phyloP scores from a whole-genome alignment of 1,140 invertebrate species.

The Tigriopus japonicus region DNA sequence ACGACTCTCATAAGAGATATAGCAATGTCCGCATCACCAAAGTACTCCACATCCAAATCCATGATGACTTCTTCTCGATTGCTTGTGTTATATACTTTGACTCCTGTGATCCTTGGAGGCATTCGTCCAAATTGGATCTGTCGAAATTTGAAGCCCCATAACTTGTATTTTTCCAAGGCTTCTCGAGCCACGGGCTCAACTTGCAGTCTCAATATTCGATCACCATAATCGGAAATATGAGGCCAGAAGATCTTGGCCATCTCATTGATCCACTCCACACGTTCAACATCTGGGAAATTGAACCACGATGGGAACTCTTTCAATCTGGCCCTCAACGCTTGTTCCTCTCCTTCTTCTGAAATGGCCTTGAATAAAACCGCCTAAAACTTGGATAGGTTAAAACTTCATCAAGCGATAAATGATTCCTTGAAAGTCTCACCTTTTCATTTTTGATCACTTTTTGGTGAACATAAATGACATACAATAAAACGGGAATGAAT shows the following conservation, averaged over 20 bases:
- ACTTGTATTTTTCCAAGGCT: neutral
- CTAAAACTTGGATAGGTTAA: no score
- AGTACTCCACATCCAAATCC: constrained; percentile 32
- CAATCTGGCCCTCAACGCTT: neutral
- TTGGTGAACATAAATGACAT: no score
- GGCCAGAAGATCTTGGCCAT: neutral
- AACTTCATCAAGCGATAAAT: no score
- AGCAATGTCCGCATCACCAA: constrained; percentile 3
- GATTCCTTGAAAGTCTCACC: no score
- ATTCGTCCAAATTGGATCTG: constrained; percentile 1
- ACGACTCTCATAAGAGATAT: neutral
- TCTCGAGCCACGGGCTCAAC: constrained; percentile 5
- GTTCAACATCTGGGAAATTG: neutral
- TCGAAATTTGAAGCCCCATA: constrained; percentile 1
- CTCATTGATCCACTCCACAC: neutral
- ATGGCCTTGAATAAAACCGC: no score
- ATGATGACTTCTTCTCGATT: constrained; percentile 31
- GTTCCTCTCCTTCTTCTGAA: neutral
- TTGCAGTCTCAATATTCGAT: neutral
- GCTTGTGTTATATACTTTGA: constrained; percentile 32
- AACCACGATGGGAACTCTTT: neutral
- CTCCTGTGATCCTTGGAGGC: constrained; percentile 31
- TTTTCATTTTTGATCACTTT: no score
- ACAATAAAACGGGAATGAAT: no score
- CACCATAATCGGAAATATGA: neutral